A percentile compares a stretch with the other conserved stretches of the same genome.
Evolutionary conservation across 2,113 vertebrate genomes (phyloP).

Genomic region (Heptranchias perlo): DNA sequence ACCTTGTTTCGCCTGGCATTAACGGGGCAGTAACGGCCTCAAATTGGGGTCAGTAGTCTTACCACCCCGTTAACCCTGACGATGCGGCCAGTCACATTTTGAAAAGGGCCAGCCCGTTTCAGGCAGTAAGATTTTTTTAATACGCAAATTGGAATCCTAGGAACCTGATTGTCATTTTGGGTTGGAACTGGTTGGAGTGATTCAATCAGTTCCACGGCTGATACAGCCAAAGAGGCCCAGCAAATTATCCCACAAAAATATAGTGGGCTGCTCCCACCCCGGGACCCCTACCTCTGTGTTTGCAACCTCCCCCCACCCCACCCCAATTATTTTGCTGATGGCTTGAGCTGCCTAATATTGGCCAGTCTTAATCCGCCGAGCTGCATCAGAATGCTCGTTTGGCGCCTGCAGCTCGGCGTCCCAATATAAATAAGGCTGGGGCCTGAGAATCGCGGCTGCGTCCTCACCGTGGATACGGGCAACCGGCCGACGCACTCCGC

Average conservation of each 20-base stretch:
- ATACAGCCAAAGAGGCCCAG: background rate
- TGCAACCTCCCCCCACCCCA: background rate
- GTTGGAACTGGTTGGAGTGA: background rate
- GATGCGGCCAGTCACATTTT: background rate
- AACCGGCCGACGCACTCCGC: too few species aligned
- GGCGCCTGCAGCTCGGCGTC: background rate
- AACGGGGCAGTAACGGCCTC: background rate
- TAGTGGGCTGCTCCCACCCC: background rate
- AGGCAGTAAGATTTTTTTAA: background rate
- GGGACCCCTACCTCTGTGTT: background rate
- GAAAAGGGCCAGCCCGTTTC: background rate
- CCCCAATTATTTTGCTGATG: background rate
- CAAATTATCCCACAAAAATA: background rate
- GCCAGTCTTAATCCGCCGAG: too few species aligned
- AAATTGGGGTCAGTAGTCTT: background rate
- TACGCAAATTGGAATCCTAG: background rate
- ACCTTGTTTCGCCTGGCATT: background rate
- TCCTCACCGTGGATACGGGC: too few species aligned
- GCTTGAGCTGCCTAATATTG: background rate
- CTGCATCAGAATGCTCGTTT: too few species aligned
- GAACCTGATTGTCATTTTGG: background rate
- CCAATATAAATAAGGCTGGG: background rate
- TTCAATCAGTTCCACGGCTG: background rate
- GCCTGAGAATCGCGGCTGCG: background rate
- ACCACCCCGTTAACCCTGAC: background rate